Evolutionary conservation across 2,797 vertebrate genomes (phyloP).

Genomic region (Anas acuta): DNA sequence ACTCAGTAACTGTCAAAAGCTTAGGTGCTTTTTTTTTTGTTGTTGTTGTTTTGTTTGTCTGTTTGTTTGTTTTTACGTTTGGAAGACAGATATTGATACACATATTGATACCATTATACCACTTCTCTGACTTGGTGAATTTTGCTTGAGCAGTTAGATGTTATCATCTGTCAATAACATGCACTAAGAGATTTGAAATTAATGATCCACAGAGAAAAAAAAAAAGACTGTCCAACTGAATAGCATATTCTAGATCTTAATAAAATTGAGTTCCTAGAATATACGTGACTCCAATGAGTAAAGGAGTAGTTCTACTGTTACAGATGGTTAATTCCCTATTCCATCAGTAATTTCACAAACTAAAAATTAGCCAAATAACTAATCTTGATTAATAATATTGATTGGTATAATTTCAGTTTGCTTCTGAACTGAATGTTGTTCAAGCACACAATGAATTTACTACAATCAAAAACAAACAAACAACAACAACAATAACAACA

Average conservation of each 20-base stretch:
- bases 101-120: background rate
- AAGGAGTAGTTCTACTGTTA: fast-evolving
- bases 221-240: background rate
- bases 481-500: no score
- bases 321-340: background rate
- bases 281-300: background rate
- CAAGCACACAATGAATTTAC: background rate
- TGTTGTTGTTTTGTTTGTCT: no score
- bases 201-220: background rate
- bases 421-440: background rate
- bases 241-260: background rate
- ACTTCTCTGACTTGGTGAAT: background rate
- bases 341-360: background rate
- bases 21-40: background rate
- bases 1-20: background rate
- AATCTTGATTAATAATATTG: background rate
- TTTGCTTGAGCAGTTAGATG: background rate
- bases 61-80: background rate
- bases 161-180: background rate
- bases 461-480: background rate
- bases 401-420: background rate
- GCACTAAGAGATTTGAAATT: background rate
- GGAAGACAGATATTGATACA: background rate
- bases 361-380: background rate
- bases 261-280: background rate